Conservation (phyloP, 1,140 invertebrate genomes). For the Limonius californicus region DNA sequence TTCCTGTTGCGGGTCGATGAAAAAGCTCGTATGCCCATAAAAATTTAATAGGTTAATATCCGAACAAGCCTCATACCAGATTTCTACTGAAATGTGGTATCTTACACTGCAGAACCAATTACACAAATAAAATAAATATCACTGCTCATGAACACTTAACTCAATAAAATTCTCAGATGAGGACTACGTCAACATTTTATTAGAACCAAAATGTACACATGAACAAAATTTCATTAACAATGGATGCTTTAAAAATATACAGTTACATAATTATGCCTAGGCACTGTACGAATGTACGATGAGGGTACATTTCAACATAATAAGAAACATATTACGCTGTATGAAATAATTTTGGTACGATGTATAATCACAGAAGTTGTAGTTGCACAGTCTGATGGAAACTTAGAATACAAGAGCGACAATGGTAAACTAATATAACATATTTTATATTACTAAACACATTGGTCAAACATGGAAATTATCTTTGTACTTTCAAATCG, state of each 20-base stretch:
- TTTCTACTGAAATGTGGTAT: too few species aligned
- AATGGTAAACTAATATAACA: slow-evolving; percentile 10
- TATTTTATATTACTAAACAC: slow-evolving; percentile 24
- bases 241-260: slow-evolving; percentile 43
- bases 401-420: slow-evolving; percentile 20
- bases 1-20: too few species aligned
- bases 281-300: slow-evolving; percentile 36
- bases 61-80: too few species aligned
- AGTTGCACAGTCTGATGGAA: slow-evolving; percentile 31
- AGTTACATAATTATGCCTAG: slow-evolving; percentile 38
- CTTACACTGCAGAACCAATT: too few species aligned
- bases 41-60: too few species aligned
- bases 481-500: slow-evolving; percentile 35
- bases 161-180: too few species aligned
- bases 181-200: slow-evolving; percentile 27
- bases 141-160: too few species aligned
- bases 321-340: slow-evolving; percentile 25
- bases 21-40: too few species aligned
- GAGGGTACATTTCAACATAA: slow-evolving; percentile 28
- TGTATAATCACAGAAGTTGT: slow-evolving; percentile 43
- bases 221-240: slow-evolving; percentile 36
- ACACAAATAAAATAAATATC: too few species aligned
- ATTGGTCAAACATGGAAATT: slow-evolving; percentile 36
- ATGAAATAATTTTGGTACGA: slow-evolving; percentile 39
- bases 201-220: slow-evolving; percentile 36